Base-by-base conservation (phyloP, 2,113 vertebrate genomes). In the Istiophorus platypterus region DNA sequence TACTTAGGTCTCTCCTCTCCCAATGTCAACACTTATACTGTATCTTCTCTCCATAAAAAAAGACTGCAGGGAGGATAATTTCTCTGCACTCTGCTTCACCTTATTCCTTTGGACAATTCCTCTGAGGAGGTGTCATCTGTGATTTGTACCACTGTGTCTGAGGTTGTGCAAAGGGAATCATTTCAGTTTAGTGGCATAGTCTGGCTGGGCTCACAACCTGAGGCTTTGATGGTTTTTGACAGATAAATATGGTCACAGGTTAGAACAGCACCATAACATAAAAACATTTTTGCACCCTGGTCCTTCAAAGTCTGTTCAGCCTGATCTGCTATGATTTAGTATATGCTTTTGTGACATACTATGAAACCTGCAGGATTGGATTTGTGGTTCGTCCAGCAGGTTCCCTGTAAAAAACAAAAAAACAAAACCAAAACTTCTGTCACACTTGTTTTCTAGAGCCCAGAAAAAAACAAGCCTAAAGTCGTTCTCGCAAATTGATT, bases 121-220 rank as follows among this genome's bases (percentile, higher is more conserved):
- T 85, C 52, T 13, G 74, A 72, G 79, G 73, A 84, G 70, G 81
- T 84, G 80, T 78, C 84, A 85, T 49, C 39, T 82, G 41, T 84
- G 75, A 90, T 90, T 89, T 89, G 78, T 82, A 74, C 45, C 47
- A 72, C 42, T 63, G 59, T 69, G 58, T 85, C 87, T 11, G 22
- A 81, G 57, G 51, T 64, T 81, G 76, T 78, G 75, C 67, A 66
- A 73, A 74, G 56, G 51, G 34, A 52, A 83, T 75, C 26, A 14
- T 76, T 85, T 85, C 34, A 80, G 27, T 76, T 64, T 47, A 26
- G 51, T 61, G 39, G 8, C 56, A 29, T 45, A 39, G 66, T 70
- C 27, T 45, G 81, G 39, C 42, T 63, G 52, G 24, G 15, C 26
- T 81, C 68, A 70, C 52, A 74, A 81, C 22, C 47, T 20, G 2